These are phyloP conservation scores for Neoascia interrupta DNA, from an alignment of 2,888 invertebrate species.

Conservation along the genomic window DNA sequence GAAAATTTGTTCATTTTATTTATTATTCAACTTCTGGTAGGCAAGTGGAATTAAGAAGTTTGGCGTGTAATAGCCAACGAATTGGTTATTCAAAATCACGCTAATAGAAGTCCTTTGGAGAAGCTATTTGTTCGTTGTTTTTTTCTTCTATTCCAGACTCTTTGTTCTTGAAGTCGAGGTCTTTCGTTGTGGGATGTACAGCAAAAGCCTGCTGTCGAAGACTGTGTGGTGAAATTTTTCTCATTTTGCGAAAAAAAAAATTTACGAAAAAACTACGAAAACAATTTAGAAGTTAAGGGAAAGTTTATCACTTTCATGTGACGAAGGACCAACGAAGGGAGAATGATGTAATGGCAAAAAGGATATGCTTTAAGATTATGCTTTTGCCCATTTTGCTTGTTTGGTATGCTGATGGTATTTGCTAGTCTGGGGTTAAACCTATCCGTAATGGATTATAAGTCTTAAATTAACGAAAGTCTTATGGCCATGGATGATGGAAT, in stretches of 20 bases:
- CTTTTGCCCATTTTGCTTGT: not conserved
- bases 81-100: conserved; percentile 26
- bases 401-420: no score
- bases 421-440: no score
- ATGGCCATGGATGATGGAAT: no score
- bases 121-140: conserved; percentile 1
- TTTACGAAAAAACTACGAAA: no score
- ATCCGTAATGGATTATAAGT: no score
- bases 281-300: no score
- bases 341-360: conserved; percentile 23
- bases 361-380: no score
- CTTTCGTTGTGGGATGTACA: conserved; percentile 6
- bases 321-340: not conserved
- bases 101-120: not conserved
- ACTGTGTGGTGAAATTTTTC: no score
- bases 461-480: no score
- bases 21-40: conserved; percentile 22
- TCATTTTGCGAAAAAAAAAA: no score
- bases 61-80: no score
- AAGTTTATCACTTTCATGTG: conserved; percentile 13
- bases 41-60: conserved; percentile 18
- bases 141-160: not conserved
- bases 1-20: conserved; percentile 9
- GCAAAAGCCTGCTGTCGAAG: no score
- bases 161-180: conserved; percentile 7